Base-by-base conservation (phyloP, 2,113 vertebrate species). In the Eptesicus fuscus region DNA sequence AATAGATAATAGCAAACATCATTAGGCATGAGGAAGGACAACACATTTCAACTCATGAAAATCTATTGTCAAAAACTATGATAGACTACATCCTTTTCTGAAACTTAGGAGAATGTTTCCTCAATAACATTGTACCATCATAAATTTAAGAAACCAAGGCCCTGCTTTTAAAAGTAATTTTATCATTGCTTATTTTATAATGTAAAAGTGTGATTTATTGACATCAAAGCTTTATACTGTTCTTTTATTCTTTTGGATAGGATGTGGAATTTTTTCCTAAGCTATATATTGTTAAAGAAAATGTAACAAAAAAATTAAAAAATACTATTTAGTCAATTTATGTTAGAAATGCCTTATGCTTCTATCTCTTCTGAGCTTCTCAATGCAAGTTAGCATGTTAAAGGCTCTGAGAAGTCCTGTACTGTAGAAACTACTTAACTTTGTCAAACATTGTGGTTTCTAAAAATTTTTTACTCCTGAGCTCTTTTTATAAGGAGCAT, bases 91-190 rank as follows among this genome's bases (percentile, higher is more conserved):
- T 74, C 8, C 23, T 78, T 71, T 93, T 69, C 76, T 88, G 53
- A 92, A 84, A 73, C 2, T 42, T 83, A 0, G 28, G 25, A 82
- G 59, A 94, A 59, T 61, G 65, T 11, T 56, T 92, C 23, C 35
- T 93, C 22, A 67, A 16, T 10, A 35, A 61, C 7, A 84, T 17
- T 44, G 32, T 40, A 61, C 28, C n/a, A 70, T 22, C 28, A 53
- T 22, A 22, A 93, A 94, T 78, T 49, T 44, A 56, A 86, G 74
- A 93, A 89, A 89, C 47, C 23, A 37, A 85, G 40, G 22, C 1
- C 7, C 53, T n/a, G 18, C 69, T 86, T 93, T 71, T 87, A 76
- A 56, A 85, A 44, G 65, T 35, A 70, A 94, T 88, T 95, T 88
- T 40, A 93, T 18, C 11, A 49, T 63, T 87, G 42, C 9, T 95